A percentile compares a stretch with the other conserved stretches of the same genome.
Evolutionary conservation across 2,888 invertebrate genomes (phyloP).

Genomic region (Drosophila monieri): DNA sequence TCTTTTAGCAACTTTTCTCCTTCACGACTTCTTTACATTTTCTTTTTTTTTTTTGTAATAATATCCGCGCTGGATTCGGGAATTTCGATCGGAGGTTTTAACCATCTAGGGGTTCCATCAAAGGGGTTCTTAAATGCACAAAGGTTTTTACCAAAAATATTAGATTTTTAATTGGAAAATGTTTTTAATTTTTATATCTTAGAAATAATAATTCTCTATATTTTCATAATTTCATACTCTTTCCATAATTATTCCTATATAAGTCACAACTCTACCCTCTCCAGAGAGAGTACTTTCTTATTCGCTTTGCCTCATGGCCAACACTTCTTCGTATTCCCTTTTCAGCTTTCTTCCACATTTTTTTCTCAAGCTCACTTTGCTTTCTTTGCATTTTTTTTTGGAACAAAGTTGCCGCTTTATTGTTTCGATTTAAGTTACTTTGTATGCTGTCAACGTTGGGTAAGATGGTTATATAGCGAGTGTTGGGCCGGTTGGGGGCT

Average conservation of each 20-base stretch:
- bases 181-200: too few relatives aligned
- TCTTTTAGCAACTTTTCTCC: slow-evolving; percentile 29
- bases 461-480: slow-evolving; percentile 45
- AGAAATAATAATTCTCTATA: too few relatives aligned
- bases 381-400: slow-evolving; percentile 64
- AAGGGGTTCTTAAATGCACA: neutral
- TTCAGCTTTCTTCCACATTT: slow-evolving; percentile 23
- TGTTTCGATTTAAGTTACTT: slow-evolving; percentile 83
- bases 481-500: slow-evolving; percentile 8
- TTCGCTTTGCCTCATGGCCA: neutral
- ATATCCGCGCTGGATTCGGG: slow-evolving; percentile 28
- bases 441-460: slow-evolving; percentile 83
- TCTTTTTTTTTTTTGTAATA: slow-evolving; percentile 38
- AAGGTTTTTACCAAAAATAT: neutral
- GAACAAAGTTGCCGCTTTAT: slow-evolving; percentile 81
- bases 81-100: slow-evolving; percentile 34
- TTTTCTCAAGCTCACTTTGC: slow-evolving; percentile 43
- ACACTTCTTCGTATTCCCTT: slow-evolving; percentile 31
- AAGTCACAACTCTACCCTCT: too few relatives aligned
- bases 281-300: slow-evolving; percentile 5
- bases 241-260: too few relatives aligned
- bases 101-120: neutral
- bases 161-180: too few relatives aligned
- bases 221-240: too few relatives aligned
- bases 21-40: slow-evolving; percentile 35